Evolutionary conservation across 2,113 vertebrate species (phyloP).

Genomic region (Hystrix cristata): DNA sequence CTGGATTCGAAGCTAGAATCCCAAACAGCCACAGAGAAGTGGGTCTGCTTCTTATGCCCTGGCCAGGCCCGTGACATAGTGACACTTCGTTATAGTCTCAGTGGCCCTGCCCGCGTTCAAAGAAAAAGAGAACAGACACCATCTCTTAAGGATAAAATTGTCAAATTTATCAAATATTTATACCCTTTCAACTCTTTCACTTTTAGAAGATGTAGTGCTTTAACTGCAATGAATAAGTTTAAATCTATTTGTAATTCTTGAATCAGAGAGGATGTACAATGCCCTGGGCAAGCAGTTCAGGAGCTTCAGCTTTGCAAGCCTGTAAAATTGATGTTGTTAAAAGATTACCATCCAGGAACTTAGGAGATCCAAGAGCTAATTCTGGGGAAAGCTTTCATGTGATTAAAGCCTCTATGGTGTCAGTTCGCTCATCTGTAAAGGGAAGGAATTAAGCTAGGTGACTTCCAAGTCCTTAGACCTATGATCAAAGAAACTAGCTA

Average conservation of each 20-base stretch:
- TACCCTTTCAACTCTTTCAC: neutral
- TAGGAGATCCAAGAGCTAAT: neutral
- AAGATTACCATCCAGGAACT: neutral
- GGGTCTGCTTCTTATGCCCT: neutral
- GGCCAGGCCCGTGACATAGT: neutral
- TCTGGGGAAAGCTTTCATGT: neutral
- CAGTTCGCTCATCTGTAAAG: neutral
- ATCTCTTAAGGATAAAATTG: neutral
- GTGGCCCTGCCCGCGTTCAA: neutral
- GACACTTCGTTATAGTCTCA: neutral
- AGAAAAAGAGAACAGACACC: neutral
- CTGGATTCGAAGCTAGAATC: neutral
- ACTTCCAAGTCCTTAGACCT: neutral
- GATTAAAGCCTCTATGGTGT: neutral
- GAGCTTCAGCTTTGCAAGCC: neutral
- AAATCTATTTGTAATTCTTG: neutral
- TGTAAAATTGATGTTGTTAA: neutral
- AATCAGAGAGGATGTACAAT: neutral
- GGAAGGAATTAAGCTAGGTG: neutral
- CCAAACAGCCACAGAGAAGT: neutral
- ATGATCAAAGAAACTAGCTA: neutral
- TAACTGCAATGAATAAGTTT: neutral
- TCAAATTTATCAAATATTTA: neutral
- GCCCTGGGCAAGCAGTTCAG: neutral
- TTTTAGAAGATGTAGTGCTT: neutral